Evolutionary conservation across 2,113 vertebrate species (phyloP).

Genomic region (Buteo buteo): DNA sequence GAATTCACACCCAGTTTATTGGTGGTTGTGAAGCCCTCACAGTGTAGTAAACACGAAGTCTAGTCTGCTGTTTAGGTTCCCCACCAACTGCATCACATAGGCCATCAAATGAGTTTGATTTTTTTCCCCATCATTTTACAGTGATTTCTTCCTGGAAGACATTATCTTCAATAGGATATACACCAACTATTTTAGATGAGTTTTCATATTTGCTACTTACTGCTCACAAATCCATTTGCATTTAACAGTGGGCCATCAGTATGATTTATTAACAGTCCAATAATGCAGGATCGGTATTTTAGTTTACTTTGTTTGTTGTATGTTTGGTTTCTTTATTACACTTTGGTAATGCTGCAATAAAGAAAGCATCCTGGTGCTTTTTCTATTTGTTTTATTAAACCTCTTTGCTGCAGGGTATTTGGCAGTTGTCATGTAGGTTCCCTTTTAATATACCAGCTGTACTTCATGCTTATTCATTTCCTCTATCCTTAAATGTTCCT

Average conservation of each 20-base stretch:
- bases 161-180: not conserved
- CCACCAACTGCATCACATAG: slow-evolving; percentile 34
- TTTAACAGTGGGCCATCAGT: slow-evolving; percentile 35
- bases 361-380: slow-evolving; percentile 68
- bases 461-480: slow-evolving; percentile 72
- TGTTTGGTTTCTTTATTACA: slow-evolving; percentile 48
- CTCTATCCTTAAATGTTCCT: slow-evolving; percentile 63
- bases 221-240: not conserved
- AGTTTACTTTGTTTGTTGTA: slow-evolving; percentile 59
- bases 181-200: not conserved
- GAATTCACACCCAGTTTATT: slow-evolving; percentile 60
- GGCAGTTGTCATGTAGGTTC: slow-evolving; percentile 69
- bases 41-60: slow-evolving; percentile 41
- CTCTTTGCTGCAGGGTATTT: slow-evolving; percentile 62
- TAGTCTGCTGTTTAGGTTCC: slow-evolving; percentile 34
- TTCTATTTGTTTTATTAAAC: slow-evolving; percentile 77
- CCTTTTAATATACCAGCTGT: slow-evolving; percentile 70
- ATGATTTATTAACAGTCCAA: slow-evolving; percentile 42
- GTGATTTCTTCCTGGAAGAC: not conserved
- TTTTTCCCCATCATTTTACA: not conserved
- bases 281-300: slow-evolving; percentile 44
- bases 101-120: not conserved
- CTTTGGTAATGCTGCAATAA: slow-evolving; percentile 58
- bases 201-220: slow-evolving; percentile 5
- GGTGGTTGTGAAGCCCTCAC: slow-evolving; percentile 44